Percentiles rank a stretch among this genome's conserved stretches.
These are phyloP conservation scores for honey bee (Apis mellifera) DNA, from an alignment of 1,140 invertebrate genomes.

Conservation along the genomic window DNA sequence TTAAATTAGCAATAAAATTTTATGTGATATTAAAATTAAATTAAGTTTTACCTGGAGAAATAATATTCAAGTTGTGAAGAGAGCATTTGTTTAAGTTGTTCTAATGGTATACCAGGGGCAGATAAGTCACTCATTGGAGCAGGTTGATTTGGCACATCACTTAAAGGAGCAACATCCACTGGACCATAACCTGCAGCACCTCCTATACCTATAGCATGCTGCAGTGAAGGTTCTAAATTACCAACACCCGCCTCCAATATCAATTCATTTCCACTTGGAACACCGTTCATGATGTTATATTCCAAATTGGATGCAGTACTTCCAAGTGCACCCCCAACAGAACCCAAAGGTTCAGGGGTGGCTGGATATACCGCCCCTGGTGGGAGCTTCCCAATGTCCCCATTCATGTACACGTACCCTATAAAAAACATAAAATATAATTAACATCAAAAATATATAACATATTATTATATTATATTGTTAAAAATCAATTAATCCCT, in stretches of 20 bases:
- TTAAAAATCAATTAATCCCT: background rate
- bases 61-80: conserved; percentile 94
- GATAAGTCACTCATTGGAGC: conserved; percentile 76
- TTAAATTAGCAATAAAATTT: background rate
- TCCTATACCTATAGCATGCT: conserved; percentile 78
- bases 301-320: conserved; percentile 76
- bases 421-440: conserved; percentile 18
- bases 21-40: background rate
- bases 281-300: conserved; percentile 80
- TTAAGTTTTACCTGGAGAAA: conserved; percentile 88
- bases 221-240: conserved; percentile 74
- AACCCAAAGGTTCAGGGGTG: conserved; percentile 82
- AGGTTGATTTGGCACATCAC: conserved; percentile 72
- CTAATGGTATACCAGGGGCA: conserved; percentile 82
- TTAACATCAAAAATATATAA: background rate
- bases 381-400: conserved; percentile 87
- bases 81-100: conserved; percentile 90
- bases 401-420: conserved; percentile 90
- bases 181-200: conserved; percentile 77
- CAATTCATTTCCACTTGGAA: conserved; percentile 76
- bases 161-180: conserved; percentile 74
- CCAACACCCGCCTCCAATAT: conserved; percentile 77
- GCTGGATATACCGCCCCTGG: conserved; percentile 85
- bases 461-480: background rate
- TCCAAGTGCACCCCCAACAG: conserved; percentile 73